Evolutionary conservation across 2,888 invertebrate species (phyloP).

Genomic region (Thalpophila matura): DNA sequence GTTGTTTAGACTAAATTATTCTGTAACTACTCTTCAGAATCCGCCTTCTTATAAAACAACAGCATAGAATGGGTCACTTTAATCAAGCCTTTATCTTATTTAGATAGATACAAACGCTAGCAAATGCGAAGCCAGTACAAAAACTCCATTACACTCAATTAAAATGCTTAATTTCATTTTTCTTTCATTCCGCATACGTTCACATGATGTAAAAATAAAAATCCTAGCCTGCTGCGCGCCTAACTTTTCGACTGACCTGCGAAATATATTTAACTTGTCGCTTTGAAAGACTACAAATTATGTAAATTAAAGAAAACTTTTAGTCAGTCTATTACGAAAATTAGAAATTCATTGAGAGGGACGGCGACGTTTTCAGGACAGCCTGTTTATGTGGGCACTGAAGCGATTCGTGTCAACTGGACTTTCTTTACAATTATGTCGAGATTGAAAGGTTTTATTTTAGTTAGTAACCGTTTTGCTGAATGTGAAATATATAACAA

Average conservation of each 20-base stretch:
- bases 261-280: conserved; percentile 62
- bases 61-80: background rate
- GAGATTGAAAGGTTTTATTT: conserved; percentile 21
- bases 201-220: conserved; percentile 34
- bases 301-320: conserved; percentile 73
- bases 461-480: background rate
- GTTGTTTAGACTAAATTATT: no score
- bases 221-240: conserved; percentile 2
- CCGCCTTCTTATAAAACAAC: background rate
- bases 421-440: conserved; percentile 10
- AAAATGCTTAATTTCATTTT: conserved; percentile 43
- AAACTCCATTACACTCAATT: conserved; percentile 1
- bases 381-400: conserved; percentile 43
- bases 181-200: conserved; percentile 15
- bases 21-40: no score
- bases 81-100: background rate
- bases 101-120: background rate
- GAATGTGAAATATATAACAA: no score
- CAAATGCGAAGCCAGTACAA: conserved; percentile 1
- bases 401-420: conserved; percentile 7
- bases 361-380: conserved; percentile 49
- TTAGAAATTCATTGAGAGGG: conserved; percentile 61
- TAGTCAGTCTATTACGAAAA: conserved; percentile 68
- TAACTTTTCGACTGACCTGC: conserved; percentile 51
- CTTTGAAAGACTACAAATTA: conserved; percentile 70